Evolutionary conservation across 2,797 vertebrate genomes (phyloP), one percentile per base, ranked within the genome.

Genomic region (Myiothlypis coronata): DNA sequence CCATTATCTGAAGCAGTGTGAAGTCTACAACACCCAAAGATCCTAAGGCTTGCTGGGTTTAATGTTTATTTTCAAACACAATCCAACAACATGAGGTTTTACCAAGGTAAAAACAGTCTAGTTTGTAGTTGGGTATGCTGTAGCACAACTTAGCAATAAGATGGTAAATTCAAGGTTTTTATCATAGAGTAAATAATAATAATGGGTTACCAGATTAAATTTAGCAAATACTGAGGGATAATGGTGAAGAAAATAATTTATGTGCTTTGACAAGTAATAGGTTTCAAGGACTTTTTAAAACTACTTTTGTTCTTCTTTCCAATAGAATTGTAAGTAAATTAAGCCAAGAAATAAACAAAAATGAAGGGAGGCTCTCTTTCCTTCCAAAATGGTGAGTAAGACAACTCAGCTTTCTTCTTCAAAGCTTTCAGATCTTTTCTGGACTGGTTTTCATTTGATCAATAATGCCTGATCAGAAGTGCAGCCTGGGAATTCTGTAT

Each of bases 281-380:
- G 5, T 68, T 72, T 56, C 16, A 57, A 74, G 5, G 41, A 6
- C 52, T 69, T 57, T 89, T 65, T 43, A 0, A 7, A 72, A 76
- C 32, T 44, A 23, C 41, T 59, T 86, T 89, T 96, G 5, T 91
- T 14, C 57, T 95, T 88, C 63, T 93, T 95, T 95, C 63, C 47
- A 80, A 34, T 83, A 99, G 99, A 90, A 96, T 99, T 71, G 96
- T 99, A 92, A 98, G 98, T 43, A 99, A 98, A 96, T 94, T 99
- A 96, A 98, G 98, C 94, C 97, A 96, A 89, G 99, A 99, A 57
- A 99, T 99, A 96, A 98, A 98, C 94, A 98, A 97, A 94, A 99
- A 99, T 39, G 98, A 99, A 83, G 98, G 98, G 85, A 98, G 93
- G 67, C 96, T 97, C 67, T 97, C 98, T 69, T 96, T 98, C 75